Evolutionary conservation across 2,113 vertebrate species (phyloP).

Genomic region (Acinonyx jubatus): DNA sequence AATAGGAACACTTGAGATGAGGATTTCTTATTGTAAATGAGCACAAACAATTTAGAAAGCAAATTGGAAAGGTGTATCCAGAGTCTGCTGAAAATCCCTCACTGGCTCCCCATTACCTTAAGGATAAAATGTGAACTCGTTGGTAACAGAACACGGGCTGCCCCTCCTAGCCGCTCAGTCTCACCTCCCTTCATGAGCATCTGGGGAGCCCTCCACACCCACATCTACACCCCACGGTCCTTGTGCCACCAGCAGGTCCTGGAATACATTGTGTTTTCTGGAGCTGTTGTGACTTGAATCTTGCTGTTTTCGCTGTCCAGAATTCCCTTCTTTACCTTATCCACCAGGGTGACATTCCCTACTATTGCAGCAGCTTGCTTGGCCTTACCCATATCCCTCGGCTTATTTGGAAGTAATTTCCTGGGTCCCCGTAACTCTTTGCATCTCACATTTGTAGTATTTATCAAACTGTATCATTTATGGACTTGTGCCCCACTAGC

Average conservation of each 20-base stretch:
- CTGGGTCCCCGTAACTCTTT: fast-evolving
- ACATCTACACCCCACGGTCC: no score
- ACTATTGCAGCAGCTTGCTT: neutral
- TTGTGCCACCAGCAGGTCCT: neutral
- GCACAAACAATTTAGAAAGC: neutral
- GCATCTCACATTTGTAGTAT: neutral
- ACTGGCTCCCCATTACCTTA: neutral
- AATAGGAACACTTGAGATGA: neutral
- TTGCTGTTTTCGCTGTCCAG: neutral
- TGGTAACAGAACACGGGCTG: neutral
- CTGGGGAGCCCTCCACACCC: neutral
- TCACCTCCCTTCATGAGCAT: neutral
- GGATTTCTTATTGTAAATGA: neutral
- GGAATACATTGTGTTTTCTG: neutral
- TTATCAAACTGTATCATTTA: neutral
- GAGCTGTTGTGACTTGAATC: neutral
- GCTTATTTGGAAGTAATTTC: neutral
- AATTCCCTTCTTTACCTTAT: neutral
- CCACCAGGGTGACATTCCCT: neutral
- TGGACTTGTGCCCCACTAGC: neutral
- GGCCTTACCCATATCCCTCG: neutral
- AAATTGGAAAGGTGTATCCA: neutral
- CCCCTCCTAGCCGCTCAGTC: neutral
- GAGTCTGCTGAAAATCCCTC: neutral
- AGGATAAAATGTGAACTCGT: neutral